phyloP scores from a whole-genome alignment of 2,888 invertebrate genomes.

The Drosophila picticornis region DNA sequence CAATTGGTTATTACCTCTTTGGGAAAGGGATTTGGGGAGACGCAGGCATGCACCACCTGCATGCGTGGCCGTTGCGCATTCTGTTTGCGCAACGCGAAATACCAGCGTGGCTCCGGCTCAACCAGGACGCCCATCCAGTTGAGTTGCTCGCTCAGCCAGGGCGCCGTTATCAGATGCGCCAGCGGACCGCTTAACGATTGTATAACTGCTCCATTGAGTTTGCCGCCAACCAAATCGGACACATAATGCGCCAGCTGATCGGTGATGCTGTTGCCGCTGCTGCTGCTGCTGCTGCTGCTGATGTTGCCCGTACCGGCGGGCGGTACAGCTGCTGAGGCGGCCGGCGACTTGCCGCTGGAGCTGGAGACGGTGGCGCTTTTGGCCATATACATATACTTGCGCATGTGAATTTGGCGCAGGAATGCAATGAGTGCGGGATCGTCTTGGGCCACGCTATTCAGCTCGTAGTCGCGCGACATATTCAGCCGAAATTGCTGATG shows the following conservation, averaged over 20 bases:
- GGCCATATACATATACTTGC: constrained; percentile 83
- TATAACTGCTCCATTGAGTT: constrained; percentile 89
- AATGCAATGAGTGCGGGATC: constrained; percentile 91
- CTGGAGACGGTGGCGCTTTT: constrained; percentile 37
- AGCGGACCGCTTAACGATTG: constrained; percentile 88
- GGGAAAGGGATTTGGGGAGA: constrained; percentile 91
- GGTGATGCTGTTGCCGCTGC: constrained; percentile 48
- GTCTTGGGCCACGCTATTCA: constrained; percentile 90
- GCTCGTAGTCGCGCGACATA: constrained; percentile 92
- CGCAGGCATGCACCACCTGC: constrained; percentile 91
- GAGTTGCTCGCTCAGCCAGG: constrained; percentile 89
- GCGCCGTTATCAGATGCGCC: constrained; percentile 88
- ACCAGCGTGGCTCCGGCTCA: constrained; percentile 92
- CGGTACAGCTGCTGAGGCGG: constrained; percentile 39
- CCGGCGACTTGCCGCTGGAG: constrained; percentile 51
- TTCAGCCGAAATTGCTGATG: constrained; percentile 92
- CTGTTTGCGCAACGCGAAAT: constrained; percentile 88
- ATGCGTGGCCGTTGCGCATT: constrained; percentile 87
- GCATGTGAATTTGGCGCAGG: constrained; percentile 90
- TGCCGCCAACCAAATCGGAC: constrained; percentile 82
- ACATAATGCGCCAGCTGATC: constrained; percentile 84
- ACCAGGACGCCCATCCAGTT: constrained; percentile 91
- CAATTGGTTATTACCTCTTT: constrained; percentile 87
- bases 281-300: constrained; percentile 9
- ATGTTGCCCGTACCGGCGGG: constrained; percentile 44